Base-by-base conservation (phyloP, 2,888 invertebrate species). In the Cheilosia scutellata region DNA sequence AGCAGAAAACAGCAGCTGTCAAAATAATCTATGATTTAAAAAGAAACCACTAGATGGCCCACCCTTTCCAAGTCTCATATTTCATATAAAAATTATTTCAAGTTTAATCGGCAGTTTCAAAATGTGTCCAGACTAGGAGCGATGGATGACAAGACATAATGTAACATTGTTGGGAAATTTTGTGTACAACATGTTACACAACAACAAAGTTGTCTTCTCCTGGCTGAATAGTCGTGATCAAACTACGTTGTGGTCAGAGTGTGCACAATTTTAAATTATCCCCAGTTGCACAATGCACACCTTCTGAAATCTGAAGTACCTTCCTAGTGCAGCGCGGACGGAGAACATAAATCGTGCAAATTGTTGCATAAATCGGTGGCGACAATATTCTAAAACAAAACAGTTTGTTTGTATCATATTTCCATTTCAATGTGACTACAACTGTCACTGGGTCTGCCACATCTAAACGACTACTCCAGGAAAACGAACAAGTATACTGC, bases 301-400 rank as follows among this genome's bases (percentile, higher is more conserved):
- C 62, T 31, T 20, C 53, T 16, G 31, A 58, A 1, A 13, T 25
- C 3, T n/a, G 2, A n/a, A 20, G 20, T 20, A 20, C 20, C 20
- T 20, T 1, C 20, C 20, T 20, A 20, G 0, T 20, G 37, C 27
- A 33, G 60, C 4, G 16, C 37, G 51, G 44, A 29, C 20, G 37
- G 47, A 20, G 13, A 6, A 47, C 55, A 57, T 75, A 75, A 57
- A 57, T 65, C 75, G 65, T 75, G 75, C 75, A 65, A 57, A 65
- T 75, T 75, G 65, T 75, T 75, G 65, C 65, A 75, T 75, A 65
- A 75, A 65, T 75, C 57, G 33, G 27, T 57, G 55, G 27, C 27
- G 33, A 75, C 65, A 65, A 47, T 57, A 57, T 65, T 65, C 74
- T 65, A 37, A 47, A 31, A 20, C 37, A 37, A 57, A 49, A 63